Evolutionary conservation across 2,797 vertebrate species (phyloP), one percentile per base, ranked within the genome.

Genomic region (Margarornis squamiger): DNA sequence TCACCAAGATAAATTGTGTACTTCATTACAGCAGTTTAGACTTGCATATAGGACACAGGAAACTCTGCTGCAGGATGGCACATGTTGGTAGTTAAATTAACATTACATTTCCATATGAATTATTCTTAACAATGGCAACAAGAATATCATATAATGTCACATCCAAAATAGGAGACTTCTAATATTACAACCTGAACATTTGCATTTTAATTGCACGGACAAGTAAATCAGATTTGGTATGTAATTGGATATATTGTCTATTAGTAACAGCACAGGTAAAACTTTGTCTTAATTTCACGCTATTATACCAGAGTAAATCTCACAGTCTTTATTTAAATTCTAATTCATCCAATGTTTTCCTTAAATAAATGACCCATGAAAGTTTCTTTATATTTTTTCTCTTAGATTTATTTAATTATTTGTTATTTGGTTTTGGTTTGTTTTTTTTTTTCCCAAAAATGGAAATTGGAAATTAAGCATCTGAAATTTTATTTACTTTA

Each of bases 191-290:
- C 45, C 52, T 41, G 39, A 74, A 73, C 7, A 93, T 94, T 93
- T 92, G 48, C 66, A 87, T 90, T 85, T 94, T 92, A 90, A 82
- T 86, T 92, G 58, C 32, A 61, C 8, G 74, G 38, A 67, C 14
- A 84, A 86, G 39, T 59, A 74, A 80, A 90, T 77, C 68, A 83
- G 38, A 45, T 77, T 91, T 70, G 57, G 16, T 71, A 65, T 45
- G 27, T 68, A 78, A 81, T 30, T 78, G 39, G 89, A 87, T 93
- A 45, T 52, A 55, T 51, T 93, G n/a, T 66, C 54, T 54, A 62
- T 87, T 92, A 82, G 39, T 58, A 79, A 77, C 29, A 79, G 36
- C 12, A 91, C 2, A 94, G 45, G 59, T 79, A 79, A 93, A 93
- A 51, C 11, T 79, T 46, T 52, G 24, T 65, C 49, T 74, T 73